Evolutionary conservation across 2,797 vertebrate genomes (phyloP), one percentile per base, ranked within the genome.

Genomic region (Phrynocephalus forsythii): DNA sequence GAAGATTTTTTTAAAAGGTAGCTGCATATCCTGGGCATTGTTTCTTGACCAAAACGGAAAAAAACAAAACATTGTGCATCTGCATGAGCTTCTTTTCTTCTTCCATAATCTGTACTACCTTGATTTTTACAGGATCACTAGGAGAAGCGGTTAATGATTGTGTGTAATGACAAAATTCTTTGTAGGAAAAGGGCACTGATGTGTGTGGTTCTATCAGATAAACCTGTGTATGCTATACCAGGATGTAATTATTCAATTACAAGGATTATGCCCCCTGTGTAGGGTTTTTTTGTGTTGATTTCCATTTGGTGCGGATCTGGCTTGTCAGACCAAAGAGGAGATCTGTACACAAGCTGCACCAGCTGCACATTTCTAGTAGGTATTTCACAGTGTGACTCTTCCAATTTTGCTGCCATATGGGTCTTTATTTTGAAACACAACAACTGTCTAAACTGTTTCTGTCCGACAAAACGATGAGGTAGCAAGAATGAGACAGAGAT

Each of bases 371-470:
- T 73, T 73, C 66, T 50, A 28, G 75, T 93, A 85, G 87, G 77
- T 87, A 89, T 24, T 91, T 89, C 77, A 30, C 38, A 82, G 38
- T 84, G 76, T 68, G 76, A 69, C 90, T 89, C 2, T 93, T 91
- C 86, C 86, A 84, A 82, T 95, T 92, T 94, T 89, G 90, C 85
- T 95, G 90, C 95, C 93, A 91, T 91, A 91, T 90, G 92, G 91
- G 86, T 84, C 81, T 82, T 63, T 66, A 86, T 92, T 91, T 85
- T 84, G 90, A 92, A 93, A 93, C 94, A 82, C 82, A 90, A 75
- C 24, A 91, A 85, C 73, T 87, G 83, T 84, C 83, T 52, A 81
- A 91, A 87, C 76, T 78, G 26, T 90, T 86, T 60, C 9, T 90
- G 90, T 84, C 83, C 63, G 94, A 93, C 91, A 94, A 87, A 87